phyloP scores from a whole-genome alignment of 2,113 vertebrate genomes.

The Myotis brandtii region DNA sequence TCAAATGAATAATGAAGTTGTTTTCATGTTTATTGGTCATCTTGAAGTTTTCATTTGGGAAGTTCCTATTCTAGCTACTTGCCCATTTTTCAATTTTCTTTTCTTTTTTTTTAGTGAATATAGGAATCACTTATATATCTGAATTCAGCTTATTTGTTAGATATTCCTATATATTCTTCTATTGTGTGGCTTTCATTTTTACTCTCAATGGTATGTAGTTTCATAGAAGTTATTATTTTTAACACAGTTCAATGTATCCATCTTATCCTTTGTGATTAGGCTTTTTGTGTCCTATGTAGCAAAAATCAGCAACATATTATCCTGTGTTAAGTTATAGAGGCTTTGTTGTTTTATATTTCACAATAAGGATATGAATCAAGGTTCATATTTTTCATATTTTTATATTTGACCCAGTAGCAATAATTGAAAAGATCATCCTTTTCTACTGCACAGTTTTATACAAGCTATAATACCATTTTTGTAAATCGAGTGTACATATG shows the following conservation, averaged over 20 bases:
- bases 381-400: background rate
- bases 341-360: conserved; percentile 36
- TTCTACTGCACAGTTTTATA: background rate
- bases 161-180: background rate
- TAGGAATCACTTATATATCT: background rate
- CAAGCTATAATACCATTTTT: background rate
- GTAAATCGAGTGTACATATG: background rate
- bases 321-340: background rate
- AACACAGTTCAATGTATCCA: background rate
- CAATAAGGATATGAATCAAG: background rate
- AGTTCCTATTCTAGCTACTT: background rate
- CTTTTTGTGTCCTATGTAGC: background rate
- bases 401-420: background rate
- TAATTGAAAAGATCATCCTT: background rate
- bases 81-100: background rate
- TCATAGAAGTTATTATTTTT: conserved; percentile 20
- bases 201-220: background rate
- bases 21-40: background rate
- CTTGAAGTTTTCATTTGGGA: conserved; percentile 9
- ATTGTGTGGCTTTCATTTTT: background rate
- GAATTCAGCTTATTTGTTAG: conserved; percentile 19
- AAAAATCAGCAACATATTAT: background rate
- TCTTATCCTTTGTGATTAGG: background rate
- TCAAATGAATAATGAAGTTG: background rate
- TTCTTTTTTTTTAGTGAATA: background rate